A percentile compares a stretch with the other conserved stretches of the same genome.
Conservation (phyloP, 2,888 invertebrate genomes). For the Rhamphomyia laevipes region DNA sequence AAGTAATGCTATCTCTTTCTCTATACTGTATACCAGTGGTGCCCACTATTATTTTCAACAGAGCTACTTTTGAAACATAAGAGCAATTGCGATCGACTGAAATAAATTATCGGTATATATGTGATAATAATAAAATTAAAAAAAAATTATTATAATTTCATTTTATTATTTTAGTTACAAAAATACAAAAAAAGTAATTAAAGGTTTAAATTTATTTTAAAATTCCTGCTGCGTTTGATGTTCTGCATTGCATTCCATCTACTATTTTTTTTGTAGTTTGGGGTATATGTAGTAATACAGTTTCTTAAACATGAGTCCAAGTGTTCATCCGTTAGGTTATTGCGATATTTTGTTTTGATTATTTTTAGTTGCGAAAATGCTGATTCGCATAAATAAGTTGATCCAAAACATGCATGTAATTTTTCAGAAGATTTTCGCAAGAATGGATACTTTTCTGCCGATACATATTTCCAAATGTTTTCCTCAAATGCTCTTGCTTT, state of each 20-base stretch:
- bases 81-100: too few species aligned
- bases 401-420: neutral
- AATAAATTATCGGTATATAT: too few species aligned
- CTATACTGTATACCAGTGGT: too few species aligned
- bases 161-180: too few species aligned
- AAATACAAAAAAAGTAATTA: neutral
- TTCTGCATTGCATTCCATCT: neutral
- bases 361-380: conserved; percentile 1
- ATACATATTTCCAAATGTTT: neutral
- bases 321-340: conserved; percentile 1
- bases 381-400: neutral
- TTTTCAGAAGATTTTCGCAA: neutral
- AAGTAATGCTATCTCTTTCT: too few species aligned
- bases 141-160: too few species aligned
- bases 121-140: too few species aligned
- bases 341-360: conserved; percentile 1
- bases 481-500: neutral
- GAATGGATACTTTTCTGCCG: neutral
- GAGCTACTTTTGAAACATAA: too few species aligned
- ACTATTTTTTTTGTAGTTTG: neutral
- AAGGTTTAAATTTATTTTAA: neutral
- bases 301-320: neutral
- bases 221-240: neutral
- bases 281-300: neutral
- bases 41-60: too few species aligned